These are phyloP conservation scores for Blastobasis lacticolella DNA, from an alignment of 2,888 invertebrate genomes.

Conservation along the genomic window DNA sequence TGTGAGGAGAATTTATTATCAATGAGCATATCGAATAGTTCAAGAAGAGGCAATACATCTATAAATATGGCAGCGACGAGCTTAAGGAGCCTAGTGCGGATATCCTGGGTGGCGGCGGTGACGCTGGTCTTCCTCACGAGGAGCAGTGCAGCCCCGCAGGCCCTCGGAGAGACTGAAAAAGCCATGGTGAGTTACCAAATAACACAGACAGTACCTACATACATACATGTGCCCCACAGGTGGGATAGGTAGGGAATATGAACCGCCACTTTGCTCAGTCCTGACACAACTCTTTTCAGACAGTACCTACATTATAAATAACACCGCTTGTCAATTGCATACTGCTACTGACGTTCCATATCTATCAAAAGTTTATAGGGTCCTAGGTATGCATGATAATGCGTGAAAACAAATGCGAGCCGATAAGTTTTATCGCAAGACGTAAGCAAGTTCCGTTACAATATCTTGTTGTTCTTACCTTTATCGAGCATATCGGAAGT, in stretches of 20 bases:
- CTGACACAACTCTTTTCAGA: too few relatives aligned
- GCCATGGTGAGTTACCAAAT: conserved; percentile 53
- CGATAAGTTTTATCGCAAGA: background rate
- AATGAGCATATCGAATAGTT: conserved; percentile 46
- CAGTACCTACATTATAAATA: too few relatives aligned
- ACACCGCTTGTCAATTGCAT: too few relatives aligned
- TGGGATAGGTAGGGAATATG: too few relatives aligned
- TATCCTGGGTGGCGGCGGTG: conserved; percentile 42
- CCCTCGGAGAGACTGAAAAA: conserved; percentile 55
- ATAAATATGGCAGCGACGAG: conserved; percentile 48
- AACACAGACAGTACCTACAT: too few relatives aligned
- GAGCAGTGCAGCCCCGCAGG: conserved; percentile 52
- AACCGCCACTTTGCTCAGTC: too few relatives aligned
- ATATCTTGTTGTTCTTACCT: background rate
- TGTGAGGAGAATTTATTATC: conserved; percentile 30
- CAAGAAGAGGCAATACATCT: conserved; percentile 28
- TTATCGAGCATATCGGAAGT: conserved; percentile 43
- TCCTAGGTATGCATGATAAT: too few relatives aligned
- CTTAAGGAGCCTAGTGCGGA: conserved; percentile 44
- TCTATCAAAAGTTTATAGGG: too few relatives aligned
- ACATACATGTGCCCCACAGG: too few relatives aligned
- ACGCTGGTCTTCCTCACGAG: conserved; percentile 46
- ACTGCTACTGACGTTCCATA: too few relatives aligned
- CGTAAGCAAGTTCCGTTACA: conserved; percentile 2
- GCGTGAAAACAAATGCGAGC: too few relatives aligned